phyloP scores from a whole-genome alignment of 2,888 invertebrate genomes.

The Lithodes maja region DNA sequence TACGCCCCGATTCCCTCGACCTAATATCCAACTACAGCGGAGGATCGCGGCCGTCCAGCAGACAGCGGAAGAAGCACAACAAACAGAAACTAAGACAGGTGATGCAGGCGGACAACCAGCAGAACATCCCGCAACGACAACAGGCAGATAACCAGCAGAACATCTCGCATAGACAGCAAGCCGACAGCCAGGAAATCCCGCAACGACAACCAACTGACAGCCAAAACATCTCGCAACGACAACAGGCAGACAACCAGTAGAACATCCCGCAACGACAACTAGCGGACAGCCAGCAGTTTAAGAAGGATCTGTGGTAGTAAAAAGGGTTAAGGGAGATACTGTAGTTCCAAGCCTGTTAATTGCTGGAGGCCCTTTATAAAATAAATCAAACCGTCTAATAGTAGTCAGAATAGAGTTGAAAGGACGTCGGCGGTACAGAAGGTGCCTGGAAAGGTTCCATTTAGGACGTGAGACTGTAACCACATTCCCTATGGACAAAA shows the following conservation, averaged over 20 bases:
- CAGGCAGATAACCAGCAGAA: not conserved
- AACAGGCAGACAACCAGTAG: slow-evolving; percentile 2
- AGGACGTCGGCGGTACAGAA: too few relatives aligned
- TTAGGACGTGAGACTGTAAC: too few relatives aligned
- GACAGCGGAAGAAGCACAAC: slow-evolving; percentile 50
- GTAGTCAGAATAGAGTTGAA: too few relatives aligned
- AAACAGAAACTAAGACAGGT: slow-evolving; percentile 21
- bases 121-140: too few relatives aligned
- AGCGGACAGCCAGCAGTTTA: not conserved
- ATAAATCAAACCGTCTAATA: too few relatives aligned
- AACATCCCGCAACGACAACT: slow-evolving; percentile 35
- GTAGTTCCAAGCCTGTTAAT: too few relatives aligned
- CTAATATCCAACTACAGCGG: slow-evolving; percentile 32
- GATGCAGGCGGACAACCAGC: not conserved
- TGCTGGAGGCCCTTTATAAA: too few relatives aligned
- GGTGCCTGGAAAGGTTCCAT: too few relatives aligned
- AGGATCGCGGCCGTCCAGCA: slow-evolving; percentile 54
- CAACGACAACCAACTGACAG: not conserved
- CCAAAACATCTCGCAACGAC: not conserved
- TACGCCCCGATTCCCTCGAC: slow-evolving; percentile 67
- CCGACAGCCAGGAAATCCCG: not conserved
- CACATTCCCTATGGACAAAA: too few relatives aligned
- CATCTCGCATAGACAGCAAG: not conserved
- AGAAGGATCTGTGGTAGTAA: too few relatives aligned
- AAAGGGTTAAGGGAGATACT: too few relatives aligned